Base-by-base conservation (phyloP, 2,113 vertebrate species). In the Aix galericulata region DNA sequence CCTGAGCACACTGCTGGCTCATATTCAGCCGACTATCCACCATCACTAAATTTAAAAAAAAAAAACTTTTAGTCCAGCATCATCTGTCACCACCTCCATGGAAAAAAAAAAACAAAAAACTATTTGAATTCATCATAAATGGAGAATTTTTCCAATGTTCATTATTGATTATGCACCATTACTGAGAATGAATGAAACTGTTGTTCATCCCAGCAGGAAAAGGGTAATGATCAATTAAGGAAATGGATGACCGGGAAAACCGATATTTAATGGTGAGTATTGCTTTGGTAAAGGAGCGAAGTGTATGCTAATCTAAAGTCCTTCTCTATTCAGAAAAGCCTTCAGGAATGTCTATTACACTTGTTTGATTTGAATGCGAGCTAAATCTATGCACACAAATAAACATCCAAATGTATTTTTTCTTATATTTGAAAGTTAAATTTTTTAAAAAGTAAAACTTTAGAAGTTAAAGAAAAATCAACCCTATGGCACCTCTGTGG, bases 401-500 rank as follows among this genome's bases (percentile, higher is more conserved):
- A 40, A 80, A 36, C 10, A 64, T 4, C 16, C 27, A 67, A 73
- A 11, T 0, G 2, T 16, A 1, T 14, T 77, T 59, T 55, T 55
- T 25, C 8, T 55, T 55, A 55, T 52, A 10, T 1, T 22, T 16
- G 2, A 21, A 25, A 40, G 8, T n/a, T 64, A 64, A 58, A 32
- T 36, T 38, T 50, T n/a, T 26, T n/a, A 17, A 48, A 67, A 66
- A 22, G 5, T 11, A 56, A 25, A 48, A 29, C 9, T 44, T 36
- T 25, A 82, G 55, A 67, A 29, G 22, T 18, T 13, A 67, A 68
- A 26, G n/a, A 17, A 79, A 38, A 0, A 27, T 53, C 4, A 69
- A 52, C 4, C 25, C 6, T 32, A 2, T 7, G 3, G 1, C 17
- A 50, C 11, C 7, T 63, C 40, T 29, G 3, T 53, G 25, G 0